phyloP scores from a whole-genome alignment of 2,888 invertebrate genomes.

The Thecophora atra region DNA sequence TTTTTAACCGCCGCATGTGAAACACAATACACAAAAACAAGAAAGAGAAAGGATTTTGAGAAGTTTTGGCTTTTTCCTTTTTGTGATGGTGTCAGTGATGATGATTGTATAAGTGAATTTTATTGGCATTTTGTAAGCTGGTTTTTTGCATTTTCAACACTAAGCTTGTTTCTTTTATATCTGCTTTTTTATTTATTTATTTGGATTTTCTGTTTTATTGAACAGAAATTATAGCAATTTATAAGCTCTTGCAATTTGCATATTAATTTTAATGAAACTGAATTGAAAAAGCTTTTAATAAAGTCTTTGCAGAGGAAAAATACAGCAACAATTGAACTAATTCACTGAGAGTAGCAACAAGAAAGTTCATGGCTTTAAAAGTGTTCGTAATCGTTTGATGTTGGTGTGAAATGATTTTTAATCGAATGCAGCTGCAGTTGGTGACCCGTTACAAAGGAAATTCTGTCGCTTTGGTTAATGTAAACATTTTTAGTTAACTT shows the following conservation, averaged over 20 bases:
- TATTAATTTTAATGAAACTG: background rate
- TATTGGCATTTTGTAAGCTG: slow-evolving; percentile 3
- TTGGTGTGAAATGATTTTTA: background rate
- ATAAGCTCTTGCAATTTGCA: slow-evolving; percentile 1
- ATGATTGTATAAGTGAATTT: background rate
- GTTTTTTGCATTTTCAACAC: background rate
- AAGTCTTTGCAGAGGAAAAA: slow-evolving; percentile 5
- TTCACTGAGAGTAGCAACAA: slow-evolving; percentile 9
- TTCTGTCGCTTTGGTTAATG: slow-evolving; percentile 1
- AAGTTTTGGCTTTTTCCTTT: slow-evolving; percentile 22
- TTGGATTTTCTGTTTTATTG: background rate
- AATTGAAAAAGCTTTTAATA: background rate
- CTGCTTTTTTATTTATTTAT: background rate
- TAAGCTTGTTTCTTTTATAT: background rate
- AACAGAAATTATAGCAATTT: background rate
- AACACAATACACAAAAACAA: background rate
- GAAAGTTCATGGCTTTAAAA: slow-evolving; percentile 11
- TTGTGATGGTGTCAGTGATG: background rate
- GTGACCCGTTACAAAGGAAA: slow-evolving; percentile 15
- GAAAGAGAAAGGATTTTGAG: slow-evolving; percentile 40
- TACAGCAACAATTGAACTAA: slow-evolving; percentile 19
- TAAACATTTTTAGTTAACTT: too few species aligned
- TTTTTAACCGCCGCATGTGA: background rate
- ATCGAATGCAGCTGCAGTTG: background rate
- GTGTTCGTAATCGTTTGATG: background rate